These are phyloP conservation scores for Acanthosepion esculentum DNA, from an alignment of 2,888 invertebrate genomes.

Conservation along the genomic window DNA sequence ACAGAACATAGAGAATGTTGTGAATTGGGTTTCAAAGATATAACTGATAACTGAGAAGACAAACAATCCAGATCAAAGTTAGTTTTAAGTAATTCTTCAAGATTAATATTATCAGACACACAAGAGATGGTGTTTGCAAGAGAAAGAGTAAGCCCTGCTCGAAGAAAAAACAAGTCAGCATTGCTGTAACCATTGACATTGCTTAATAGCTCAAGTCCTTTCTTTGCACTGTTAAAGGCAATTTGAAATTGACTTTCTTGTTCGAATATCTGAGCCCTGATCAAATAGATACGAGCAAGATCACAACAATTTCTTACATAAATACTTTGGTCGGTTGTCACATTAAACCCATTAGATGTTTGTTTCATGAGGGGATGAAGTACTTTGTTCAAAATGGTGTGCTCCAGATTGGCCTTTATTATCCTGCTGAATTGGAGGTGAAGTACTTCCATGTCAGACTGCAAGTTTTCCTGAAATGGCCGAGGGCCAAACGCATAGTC, in stretches of 20 bases:
- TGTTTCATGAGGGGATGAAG: not conserved
- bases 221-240: not conserved
- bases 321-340: not conserved
- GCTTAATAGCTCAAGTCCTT: not conserved
- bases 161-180: not conserved
- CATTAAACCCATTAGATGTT: not conserved
- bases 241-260: not conserved
- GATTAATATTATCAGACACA: not conserved
- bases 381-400: not conserved
- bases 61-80: not conserved
- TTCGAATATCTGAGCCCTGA: not conserved
- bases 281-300: not conserved
- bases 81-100: not conserved
- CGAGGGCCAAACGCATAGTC: not conserved
- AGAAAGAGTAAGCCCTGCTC: not conserved
- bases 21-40: not conserved
- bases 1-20: not conserved
- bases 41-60: not conserved
- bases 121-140: not conserved
- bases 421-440: not conserved
- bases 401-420: not conserved
- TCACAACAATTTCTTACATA: not conserved
- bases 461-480: not conserved
- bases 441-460: not conserved
- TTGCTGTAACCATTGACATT: not conserved